Base-by-base conservation (phyloP, 2,113 vertebrate genomes). In the Amphilophus citrinellus region DNA sequence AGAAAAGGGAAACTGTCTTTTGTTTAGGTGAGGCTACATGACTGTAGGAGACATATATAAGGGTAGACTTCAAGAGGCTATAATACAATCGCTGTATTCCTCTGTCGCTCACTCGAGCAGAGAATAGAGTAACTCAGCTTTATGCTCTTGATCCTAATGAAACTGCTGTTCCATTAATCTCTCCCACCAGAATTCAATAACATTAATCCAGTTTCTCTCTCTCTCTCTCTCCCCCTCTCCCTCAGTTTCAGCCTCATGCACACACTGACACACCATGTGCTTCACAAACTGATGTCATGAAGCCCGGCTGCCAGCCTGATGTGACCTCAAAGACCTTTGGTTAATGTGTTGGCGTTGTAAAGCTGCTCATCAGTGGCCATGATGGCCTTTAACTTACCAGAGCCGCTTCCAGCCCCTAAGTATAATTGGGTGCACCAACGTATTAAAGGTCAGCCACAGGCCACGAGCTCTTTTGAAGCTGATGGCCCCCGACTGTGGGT, bases 291-390 rank as follows among this genome's bases (percentile, higher is more conserved):
- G 71, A 84, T 80, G 59, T 75, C 57, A 44, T 60, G 47, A 80
- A 57, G 37, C 60, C 37, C 58, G 27, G 63, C 47, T 27, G 83
- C 63, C 57, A 59, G 61, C 81, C 66, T 78, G 76, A 71, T 88
- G 87, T 79, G 89, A 86, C 91, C 89, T 85, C 83, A 57, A 3
- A 89, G 88, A 90, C 78, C 86, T 90, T 84, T 76, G 60, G 17
- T 75, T 90, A 42, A 90, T 87, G 85, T 77, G 56, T 71, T 71
- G 76, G 57, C 4, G 15, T 80, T 66, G 50, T 71, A 83, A 88
- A 90, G 80, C 89, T 78, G 57, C 78, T 92, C 88, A 91, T 91
- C 84, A 76, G 68, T 32, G n/a, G 42, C 62, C 53, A 76, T n/a
- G 60, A 86, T 73, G 62, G 62, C 80, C 77, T 91, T 82, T 63